Percentiles rank a stretch among this genome's conserved stretches.
Conservation (phyloP, 1,140 invertebrate genomes). For the Alviniconcha marisindica region DNA sequence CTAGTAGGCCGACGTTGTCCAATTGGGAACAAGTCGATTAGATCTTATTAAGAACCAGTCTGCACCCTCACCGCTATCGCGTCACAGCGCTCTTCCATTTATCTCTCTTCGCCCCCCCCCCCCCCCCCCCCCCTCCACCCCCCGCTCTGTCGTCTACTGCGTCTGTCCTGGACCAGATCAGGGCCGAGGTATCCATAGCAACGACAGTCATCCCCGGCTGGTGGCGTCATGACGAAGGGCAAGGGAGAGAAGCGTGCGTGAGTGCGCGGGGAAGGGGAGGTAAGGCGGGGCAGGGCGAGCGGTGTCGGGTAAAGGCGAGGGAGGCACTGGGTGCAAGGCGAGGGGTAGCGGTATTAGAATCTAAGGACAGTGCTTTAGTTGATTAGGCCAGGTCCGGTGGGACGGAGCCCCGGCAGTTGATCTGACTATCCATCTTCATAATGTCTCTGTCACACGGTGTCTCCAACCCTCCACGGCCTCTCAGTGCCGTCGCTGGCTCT, state of each 20-base stretch:
- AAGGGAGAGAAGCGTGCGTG: not conserved
- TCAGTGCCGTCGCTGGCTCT: too few species aligned
- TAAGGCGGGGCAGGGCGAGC: too few species aligned
- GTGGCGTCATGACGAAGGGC: not conserved
- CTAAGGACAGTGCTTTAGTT: conserved; percentile 34
- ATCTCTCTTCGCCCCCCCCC: not conserved
- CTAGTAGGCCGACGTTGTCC: not conserved
- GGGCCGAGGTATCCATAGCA: conserved; percentile 7
- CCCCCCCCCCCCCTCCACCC: not conserved
- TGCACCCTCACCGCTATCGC: too few species aligned
- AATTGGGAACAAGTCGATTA: too few species aligned
- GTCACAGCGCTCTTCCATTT: too few species aligned
- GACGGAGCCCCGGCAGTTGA: conserved; percentile 16
- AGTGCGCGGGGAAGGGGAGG: too few species aligned
- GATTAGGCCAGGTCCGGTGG: conserved; percentile 16
- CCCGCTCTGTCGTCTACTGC: not conserved
- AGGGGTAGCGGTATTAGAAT: conserved; percentile 22
- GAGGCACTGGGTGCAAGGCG: not conserved
- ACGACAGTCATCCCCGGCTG: not conserved
- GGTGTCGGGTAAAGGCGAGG: not conserved
- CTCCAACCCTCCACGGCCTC: too few species aligned
- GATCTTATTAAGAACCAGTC: too few species aligned
- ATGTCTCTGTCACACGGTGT: conserved; percentile 22
- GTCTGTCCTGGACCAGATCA: not conserved
- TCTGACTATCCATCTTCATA: conserved; percentile 40